Evolutionary conservation across 2,888 invertebrate species (phyloP).

Genomic region (Liodrosophila aerea): DNA sequence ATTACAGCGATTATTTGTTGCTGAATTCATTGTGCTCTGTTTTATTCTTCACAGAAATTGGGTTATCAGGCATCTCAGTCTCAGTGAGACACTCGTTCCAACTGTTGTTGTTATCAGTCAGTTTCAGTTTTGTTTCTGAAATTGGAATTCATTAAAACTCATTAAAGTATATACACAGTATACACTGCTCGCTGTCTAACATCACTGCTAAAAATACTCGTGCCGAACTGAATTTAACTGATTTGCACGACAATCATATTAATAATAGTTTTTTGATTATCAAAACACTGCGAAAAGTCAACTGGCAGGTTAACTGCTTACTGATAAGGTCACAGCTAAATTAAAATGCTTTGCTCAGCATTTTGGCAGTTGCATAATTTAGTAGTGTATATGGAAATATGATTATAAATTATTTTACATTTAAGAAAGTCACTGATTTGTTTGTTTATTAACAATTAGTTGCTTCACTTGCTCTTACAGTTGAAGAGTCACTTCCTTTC

Average conservation of each 20-base stretch:
- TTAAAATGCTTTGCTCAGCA: not conserved
- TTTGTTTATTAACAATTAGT: too few species aligned
- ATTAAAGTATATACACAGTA: conserved; percentile 41
- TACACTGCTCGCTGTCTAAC: conserved; percentile 20
- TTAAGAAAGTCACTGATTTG: too few species aligned
- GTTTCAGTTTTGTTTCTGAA: conserved; percentile 38
- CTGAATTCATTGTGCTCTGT: conserved; percentile 27
- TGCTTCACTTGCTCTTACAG: too few species aligned
- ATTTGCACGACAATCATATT: too few species aligned
- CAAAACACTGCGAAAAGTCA: conserved; percentile 21
- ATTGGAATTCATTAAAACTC: conserved; percentile 70
- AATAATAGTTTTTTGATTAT: conserved; percentile 35
- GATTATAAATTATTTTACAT: not conserved
- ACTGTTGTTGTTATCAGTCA: conserved; percentile 12
- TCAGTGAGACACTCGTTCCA: conserved; percentile 22
- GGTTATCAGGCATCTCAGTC: conserved; percentile 68
- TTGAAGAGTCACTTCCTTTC: too few species aligned
- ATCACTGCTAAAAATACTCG: conserved; percentile 68
- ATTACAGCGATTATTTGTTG: conserved; percentile 62
- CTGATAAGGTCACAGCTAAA: conserved; percentile 17
- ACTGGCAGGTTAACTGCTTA: conserved; percentile 26
- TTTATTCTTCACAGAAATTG: conserved; percentile 48
- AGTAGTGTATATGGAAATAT: too few species aligned
- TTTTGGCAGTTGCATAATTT: not conserved
- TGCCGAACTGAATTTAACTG: conserved; percentile 20